Evolutionary conservation across 2,888 invertebrate genomes (phyloP).

Genomic region (Aricia artaxerxes): DNA sequence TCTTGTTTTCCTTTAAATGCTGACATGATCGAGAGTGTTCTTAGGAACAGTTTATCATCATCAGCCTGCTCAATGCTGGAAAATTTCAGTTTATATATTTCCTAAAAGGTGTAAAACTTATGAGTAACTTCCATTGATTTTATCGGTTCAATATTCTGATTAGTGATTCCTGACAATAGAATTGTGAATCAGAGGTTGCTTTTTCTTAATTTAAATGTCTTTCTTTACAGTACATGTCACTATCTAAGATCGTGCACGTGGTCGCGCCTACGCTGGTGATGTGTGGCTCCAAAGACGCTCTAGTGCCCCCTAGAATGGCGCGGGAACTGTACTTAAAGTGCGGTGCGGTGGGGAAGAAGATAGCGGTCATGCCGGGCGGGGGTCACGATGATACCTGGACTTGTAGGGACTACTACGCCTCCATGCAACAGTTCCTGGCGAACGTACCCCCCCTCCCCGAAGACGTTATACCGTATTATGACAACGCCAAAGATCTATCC

Average conservation of each 20-base stretch:
- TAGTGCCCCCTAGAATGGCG: slow-evolving; percentile 96
- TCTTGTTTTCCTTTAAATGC: no score
- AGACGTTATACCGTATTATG: slow-evolving; percentile 56
- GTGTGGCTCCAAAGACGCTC: slow-evolving; percentile 91
- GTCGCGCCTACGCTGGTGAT: slow-evolving; percentile 91
- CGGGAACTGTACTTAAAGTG: slow-evolving; percentile 87
- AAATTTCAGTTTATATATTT: no score
- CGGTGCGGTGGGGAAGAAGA: slow-evolving; percentile 87
- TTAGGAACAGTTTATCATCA: no score
- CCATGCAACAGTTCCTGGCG: slow-evolving; percentile 75
- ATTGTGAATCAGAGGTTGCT: no score
- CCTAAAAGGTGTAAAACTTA: no score
- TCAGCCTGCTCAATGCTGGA: no score
- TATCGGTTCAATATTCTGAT: no score
- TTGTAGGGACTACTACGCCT: slow-evolving; percentile 87
- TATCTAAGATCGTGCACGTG: slow-evolving; percentile 86
- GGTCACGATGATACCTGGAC: slow-evolving; percentile 98
- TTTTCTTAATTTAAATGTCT: neutral
- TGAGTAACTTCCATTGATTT: no score
- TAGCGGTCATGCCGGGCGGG: slow-evolving; percentile 89
- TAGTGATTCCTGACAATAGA: no score
- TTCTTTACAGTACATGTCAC: slow-evolving; percentile 84
- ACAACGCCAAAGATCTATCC: slow-evolving; percentile 46
- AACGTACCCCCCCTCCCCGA: slow-evolving; percentile 60
- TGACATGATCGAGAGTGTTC: no score